Conservation (phyloP, 2,888 invertebrate species). For the Agonum fuliginosum region DNA sequence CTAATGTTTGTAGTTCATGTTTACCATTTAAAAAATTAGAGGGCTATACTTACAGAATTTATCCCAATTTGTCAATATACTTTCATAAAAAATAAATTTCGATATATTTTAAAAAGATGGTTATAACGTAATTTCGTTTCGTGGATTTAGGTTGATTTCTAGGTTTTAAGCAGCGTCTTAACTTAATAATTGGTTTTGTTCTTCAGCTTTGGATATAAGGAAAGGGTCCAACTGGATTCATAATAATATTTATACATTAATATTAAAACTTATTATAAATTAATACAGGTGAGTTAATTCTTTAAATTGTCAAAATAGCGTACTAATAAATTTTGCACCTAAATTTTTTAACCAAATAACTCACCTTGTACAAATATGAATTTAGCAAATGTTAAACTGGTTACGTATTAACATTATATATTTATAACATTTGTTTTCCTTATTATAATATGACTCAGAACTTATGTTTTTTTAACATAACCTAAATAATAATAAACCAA, state of each 20-base stretch:
- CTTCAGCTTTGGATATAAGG: constrained; percentile 37
- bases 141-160: not conserved
- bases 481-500: constrained; percentile 11
- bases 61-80: too few relatives aligned
- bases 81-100: too few relatives aligned
- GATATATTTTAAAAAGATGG: not conserved
- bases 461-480: not conserved
- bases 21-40: too few relatives aligned
- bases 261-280: constrained; percentile 23
- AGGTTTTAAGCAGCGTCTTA: not conserved
- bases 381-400: not conserved
- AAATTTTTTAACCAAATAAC: too few relatives aligned
- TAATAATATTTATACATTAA: constrained; percentile 8
- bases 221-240: constrained; percentile 39
- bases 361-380: not conserved
- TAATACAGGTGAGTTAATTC: not conserved
- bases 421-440: constrained; percentile 3
- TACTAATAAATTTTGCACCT: too few relatives aligned
- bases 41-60: too few relatives aligned
- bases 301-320: not conserved
- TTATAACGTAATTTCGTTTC: not conserved
- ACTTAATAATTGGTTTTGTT: constrained; percentile 23
- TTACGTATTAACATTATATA: too few relatives aligned
- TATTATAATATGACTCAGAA: not conserved
- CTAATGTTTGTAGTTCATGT: too few relatives aligned